These are phyloP conservation scores for Odontomyia ornata DNA, from an alignment of 2,888 invertebrate species.

Conservation along the genomic window DNA sequence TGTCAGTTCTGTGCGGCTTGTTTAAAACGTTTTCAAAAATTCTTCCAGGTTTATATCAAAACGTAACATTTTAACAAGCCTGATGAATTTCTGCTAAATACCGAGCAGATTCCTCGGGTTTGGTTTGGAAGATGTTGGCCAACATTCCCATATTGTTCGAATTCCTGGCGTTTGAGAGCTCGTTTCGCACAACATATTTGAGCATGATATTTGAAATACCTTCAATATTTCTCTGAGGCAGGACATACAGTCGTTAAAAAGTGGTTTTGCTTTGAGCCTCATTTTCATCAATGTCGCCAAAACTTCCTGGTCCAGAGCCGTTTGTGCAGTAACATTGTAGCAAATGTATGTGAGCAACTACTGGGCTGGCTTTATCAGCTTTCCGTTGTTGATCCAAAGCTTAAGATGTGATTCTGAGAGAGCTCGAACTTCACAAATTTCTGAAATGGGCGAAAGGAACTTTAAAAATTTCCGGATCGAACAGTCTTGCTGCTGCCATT, in stretches of 20 bases:
- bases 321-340: constrained; percentile 82
- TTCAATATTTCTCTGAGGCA: constrained; percentile 91
- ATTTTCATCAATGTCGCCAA: constrained; percentile 88
- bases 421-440: constrained; percentile 77
- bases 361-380: constrained; percentile 89
- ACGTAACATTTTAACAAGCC: constrained; percentile 82
- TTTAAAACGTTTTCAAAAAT: constrained; percentile 81
- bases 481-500: constrained; percentile 85
- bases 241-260: constrained; percentile 86
- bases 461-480: constrained; percentile 89
- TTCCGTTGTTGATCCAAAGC: constrained; percentile 95
- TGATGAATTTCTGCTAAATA: constrained; percentile 85
- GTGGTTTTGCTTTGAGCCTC: constrained; percentile 91
- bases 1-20: constrained; percentile 69
- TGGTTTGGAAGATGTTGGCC: constrained; percentile 85
- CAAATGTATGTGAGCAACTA: constrained; percentile 91
- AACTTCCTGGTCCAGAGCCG: constrained; percentile 75
- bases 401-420: constrained; percentile 73
- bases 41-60: constrained; percentile 82
- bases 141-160: constrained; percentile 95
- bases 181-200: constrained; percentile 94
- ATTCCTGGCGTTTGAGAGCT: constrained; percentile 89
- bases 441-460: constrained; percentile 84
- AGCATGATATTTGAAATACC: constrained; percentile 85
- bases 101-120: constrained; percentile 82